phyloP scores from a whole-genome alignment of 2,888 invertebrate genomes.

The Nomada ferruginata region DNA sequence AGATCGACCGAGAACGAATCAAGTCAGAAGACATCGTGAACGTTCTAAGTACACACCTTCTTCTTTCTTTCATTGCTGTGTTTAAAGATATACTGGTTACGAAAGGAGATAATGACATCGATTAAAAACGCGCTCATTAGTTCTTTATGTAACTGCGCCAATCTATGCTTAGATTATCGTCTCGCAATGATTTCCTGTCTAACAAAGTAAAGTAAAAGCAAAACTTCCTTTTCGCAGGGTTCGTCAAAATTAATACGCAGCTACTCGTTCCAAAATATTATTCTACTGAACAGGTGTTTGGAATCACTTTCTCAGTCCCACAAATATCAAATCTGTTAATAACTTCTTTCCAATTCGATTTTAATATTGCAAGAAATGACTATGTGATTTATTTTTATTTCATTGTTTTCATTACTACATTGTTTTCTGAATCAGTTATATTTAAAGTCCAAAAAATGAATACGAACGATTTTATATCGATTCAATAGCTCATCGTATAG shows the following conservation, averaged over 20 bases:
- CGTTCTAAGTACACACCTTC: neutral
- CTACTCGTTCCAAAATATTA: neutral
- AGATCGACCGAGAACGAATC: slow-evolving; percentile 9
- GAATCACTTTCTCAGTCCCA: too few species aligned
- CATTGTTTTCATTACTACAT: too few species aligned
- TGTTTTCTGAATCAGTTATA: too few species aligned
- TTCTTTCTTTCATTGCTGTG: slow-evolving; percentile 8
- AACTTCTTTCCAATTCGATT: neutral
- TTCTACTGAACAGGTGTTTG: too few species aligned
- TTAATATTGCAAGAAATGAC: neutral
- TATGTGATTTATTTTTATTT: neutral
- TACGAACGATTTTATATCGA: too few species aligned
- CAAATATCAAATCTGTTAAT: neutral
- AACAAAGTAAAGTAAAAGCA: slow-evolving; percentile 18
- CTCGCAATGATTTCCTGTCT: slow-evolving; percentile 23
- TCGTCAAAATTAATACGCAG: neutral
- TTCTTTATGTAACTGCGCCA: slow-evolving; percentile 35
- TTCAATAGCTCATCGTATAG: too few species aligned
- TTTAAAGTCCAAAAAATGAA: too few species aligned
- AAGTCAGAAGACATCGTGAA: slow-evolving; percentile 5
- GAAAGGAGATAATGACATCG: slow-evolving; percentile 39
- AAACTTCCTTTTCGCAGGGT: neutral
- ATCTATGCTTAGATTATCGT: slow-evolving; percentile 24
- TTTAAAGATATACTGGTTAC: slow-evolving; percentile 30
- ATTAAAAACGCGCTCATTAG: slow-evolving; percentile 46